Evolutionary conservation across 2,797 vertebrate genomes (phyloP).

Genomic region (Scyliorhinus canicula): DNA sequence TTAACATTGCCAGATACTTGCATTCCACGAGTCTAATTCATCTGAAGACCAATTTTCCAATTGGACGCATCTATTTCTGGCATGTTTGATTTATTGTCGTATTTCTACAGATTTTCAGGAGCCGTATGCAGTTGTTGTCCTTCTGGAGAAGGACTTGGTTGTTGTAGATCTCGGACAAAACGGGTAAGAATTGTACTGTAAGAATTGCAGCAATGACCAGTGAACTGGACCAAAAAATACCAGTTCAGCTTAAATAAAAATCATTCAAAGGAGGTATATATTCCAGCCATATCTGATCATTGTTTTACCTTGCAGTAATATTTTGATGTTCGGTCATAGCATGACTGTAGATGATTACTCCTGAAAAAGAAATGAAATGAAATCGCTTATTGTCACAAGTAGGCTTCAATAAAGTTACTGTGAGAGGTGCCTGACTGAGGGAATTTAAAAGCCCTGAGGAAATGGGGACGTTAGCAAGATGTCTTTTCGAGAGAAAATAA

Average conservation of each 20-base stretch:
- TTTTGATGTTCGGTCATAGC: neutral
- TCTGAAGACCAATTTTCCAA: neutral
- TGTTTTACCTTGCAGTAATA: neutral
- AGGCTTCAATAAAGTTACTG: too few relatives aligned
- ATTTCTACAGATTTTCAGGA: slow-evolving; percentile 87
- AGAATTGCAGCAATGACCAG: neutral
- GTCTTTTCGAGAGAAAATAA: neutral
- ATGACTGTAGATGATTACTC: neutral
- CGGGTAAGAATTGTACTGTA: slow-evolving; percentile 67
- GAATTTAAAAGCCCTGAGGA: neutral
- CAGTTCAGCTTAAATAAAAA: neutral
- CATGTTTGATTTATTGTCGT: slow-evolving; percentile 44
- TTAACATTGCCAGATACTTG: neutral
- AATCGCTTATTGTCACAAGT: too few relatives aligned
- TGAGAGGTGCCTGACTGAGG: neutral
- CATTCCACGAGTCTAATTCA: neutral
- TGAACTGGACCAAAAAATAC: neutral
- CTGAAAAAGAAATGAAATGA: too few relatives aligned
- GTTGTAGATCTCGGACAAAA: slow-evolving; percentile 99
- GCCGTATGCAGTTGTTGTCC: slow-evolving; percentile 95
- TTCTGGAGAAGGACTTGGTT: slow-evolving; percentile 97
- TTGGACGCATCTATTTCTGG: slow-evolving; percentile 39
- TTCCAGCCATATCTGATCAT: neutral
- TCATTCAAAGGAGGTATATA: neutral
- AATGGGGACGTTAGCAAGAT: neutral